Conservation (phyloP, 1,140 invertebrate species). For the Macrotrachela quadricornifera region DNA sequence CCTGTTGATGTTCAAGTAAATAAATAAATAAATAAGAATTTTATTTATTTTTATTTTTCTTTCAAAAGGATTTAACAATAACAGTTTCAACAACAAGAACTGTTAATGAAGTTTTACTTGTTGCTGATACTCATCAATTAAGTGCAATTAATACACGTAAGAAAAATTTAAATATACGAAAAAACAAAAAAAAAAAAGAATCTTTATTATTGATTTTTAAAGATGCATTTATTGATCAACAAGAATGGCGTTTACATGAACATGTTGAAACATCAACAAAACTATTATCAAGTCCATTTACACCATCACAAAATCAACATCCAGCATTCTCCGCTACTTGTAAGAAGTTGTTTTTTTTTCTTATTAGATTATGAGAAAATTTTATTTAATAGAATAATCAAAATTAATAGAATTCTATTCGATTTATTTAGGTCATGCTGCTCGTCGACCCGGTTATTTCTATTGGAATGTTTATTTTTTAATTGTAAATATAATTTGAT, state of each 20-base stretch:
- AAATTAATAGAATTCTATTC: conserved; percentile 4
- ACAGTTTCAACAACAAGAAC: conserved; percentile 4
- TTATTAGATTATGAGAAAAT: background rate
- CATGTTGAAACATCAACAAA: conserved; percentile 12
- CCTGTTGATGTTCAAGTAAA: conserved; percentile 4
- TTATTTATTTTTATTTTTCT: too few species aligned
- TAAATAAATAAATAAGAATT: too few species aligned
- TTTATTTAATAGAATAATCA: background rate
- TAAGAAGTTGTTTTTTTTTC: too few species aligned
- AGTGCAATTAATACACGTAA: too few species aligned
- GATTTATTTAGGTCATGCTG: conserved; percentile 11
- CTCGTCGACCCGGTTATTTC: conserved; percentile 14
- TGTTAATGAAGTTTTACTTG: conserved; percentile 1
- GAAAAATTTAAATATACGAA: too few species aligned
- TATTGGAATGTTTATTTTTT: conserved; percentile 16
- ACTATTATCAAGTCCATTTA: too few species aligned
- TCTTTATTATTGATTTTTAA: too few species aligned
- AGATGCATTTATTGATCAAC: background rate
- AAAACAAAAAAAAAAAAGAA: background rate
- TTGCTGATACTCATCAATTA: background rate
- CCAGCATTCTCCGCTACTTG: too few species aligned
- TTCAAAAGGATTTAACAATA: conserved; percentile 2
- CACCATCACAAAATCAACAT: too few species aligned
- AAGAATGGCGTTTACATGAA: conserved; percentile 12
- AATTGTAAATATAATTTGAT: conserved; percentile 1